A percentile compares a stretch with the other conserved stretches of the same genome.
Evolutionary conservation across 2,113 vertebrate genomes (phyloP).

Genomic region (Zootoca vivipara): DNA sequence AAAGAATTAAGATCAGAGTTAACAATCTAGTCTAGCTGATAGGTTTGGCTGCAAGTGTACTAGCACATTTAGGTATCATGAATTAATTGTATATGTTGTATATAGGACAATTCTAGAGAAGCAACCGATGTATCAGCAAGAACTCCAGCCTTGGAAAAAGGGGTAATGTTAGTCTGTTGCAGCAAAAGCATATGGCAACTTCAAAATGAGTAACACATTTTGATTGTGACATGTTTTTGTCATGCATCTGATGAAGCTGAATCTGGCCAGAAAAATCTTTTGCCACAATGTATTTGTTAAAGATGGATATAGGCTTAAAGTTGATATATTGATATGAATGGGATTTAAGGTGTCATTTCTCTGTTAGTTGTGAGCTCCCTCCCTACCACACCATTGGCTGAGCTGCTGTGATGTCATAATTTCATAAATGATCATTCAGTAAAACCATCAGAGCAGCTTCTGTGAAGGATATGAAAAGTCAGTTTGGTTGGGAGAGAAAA

Average conservation of each 20-base stretch:
- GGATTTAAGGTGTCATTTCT: too few relatives aligned
- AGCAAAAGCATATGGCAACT: not conserved
- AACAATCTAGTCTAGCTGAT: not conserved
- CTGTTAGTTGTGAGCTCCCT: not conserved
- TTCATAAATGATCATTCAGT: not conserved
- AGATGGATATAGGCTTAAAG: not conserved
- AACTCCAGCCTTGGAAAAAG: not conserved
- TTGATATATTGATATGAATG: too few relatives aligned
- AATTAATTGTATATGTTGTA: not conserved
- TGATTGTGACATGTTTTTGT: not conserved
- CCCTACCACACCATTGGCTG: not conserved
- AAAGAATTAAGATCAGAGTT: not conserved
- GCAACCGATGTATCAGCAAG: not conserved
- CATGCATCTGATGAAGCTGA: not conserved
- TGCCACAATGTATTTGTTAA: not conserved
- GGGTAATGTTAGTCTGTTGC: not conserved
- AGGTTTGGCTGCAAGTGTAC: not conserved
- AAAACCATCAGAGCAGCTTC: not conserved
- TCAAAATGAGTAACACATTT: not conserved
- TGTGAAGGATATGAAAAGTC: not conserved
- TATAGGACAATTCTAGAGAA: not conserved
- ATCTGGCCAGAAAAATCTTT: not conserved
- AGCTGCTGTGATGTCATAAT: not conserved
- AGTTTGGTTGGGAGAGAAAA: not conserved
- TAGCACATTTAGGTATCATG: rapidly evolving